phyloP scores from a whole-genome alignment of 1,140 invertebrate species.

The Euglossa dilemma region DNA sequence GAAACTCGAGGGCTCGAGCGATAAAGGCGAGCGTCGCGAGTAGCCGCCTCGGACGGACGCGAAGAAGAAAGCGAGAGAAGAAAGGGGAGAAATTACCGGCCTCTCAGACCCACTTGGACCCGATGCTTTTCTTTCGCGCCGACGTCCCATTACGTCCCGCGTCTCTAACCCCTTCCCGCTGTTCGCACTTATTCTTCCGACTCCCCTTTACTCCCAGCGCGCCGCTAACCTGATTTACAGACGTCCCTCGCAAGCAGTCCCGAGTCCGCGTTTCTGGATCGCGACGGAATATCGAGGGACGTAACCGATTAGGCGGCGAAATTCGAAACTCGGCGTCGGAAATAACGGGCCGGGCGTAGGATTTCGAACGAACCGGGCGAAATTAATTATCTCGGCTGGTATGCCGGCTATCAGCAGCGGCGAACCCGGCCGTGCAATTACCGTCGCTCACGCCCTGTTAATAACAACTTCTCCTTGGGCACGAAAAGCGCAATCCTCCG shows the following conservation, averaged over 20 bases:
- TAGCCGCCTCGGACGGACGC: conserved; percentile 52
- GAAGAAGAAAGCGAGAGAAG: conserved; percentile 7
- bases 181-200: conserved; percentile 55
- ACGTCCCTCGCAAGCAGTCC: conserved; percentile 51
- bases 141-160: conserved; percentile 8
- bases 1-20: conserved; percentile 32
- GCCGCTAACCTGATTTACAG: conserved; percentile 68
- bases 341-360: no score
- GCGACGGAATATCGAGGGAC: no score
- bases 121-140: background rate
- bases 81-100: conserved; percentile 65
- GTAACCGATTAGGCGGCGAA: no score
- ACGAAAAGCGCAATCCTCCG: background rate
- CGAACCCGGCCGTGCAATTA: background rate
- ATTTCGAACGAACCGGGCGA: background rate
- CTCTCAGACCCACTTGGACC: conserved; percentile 65
- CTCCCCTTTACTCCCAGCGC: conserved; percentile 37
- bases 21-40: conserved; percentile 49
- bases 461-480: background rate
- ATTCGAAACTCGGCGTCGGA: no score
- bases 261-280: no score
- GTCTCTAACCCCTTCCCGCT: background rate
- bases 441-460: background rate
- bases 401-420: background rate
- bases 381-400: background rate